These are phyloP conservation scores for Poecilia wingei DNA, from an alignment of 2,797 vertebrate species.

Conservation along the genomic window DNA sequence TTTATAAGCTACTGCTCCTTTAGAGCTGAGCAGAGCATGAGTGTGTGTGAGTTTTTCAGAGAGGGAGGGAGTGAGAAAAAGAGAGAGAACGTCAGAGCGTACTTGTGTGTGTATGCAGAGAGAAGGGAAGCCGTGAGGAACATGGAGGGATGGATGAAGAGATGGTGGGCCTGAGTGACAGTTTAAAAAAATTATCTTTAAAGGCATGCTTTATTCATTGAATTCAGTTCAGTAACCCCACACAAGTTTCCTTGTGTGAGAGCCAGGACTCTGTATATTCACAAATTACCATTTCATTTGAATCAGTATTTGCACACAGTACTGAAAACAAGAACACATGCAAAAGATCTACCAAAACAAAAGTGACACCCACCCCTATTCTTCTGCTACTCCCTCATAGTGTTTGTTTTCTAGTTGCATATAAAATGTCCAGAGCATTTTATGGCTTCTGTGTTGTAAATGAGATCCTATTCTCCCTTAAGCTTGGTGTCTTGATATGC, in stretches of 20 bases:
- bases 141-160: constrained; percentile 18
- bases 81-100: constrained; percentile 7
- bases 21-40: constrained; percentile 74
- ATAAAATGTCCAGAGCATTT: neutral
- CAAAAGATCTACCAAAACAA: neutral
- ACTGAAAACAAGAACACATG: neutral
- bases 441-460: neutral
- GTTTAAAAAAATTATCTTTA: constrained; percentile 36
- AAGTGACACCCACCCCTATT: neutral
- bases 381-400: neutral
- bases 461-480: neutral
- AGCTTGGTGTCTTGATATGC: neutral
- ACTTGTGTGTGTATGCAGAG: constrained; percentile 10
- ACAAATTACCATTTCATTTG: constrained; percentile 27
- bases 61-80: constrained; percentile 21
- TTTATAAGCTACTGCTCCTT: constrained; percentile 81
- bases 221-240: constrained; percentile 28
- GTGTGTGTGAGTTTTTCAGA: constrained; percentile 52
- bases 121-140: constrained; percentile 31
- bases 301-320: constrained; percentile 12
- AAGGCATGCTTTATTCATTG: constrained; percentile 25
- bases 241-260: constrained; percentile 9
- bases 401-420: neutral
- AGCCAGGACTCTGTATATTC: constrained; percentile 15
- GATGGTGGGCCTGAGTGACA: constrained; percentile 35